Base-by-base conservation (phyloP, 1,140 invertebrate species). In the Drosophila mojavensis region DNA sequence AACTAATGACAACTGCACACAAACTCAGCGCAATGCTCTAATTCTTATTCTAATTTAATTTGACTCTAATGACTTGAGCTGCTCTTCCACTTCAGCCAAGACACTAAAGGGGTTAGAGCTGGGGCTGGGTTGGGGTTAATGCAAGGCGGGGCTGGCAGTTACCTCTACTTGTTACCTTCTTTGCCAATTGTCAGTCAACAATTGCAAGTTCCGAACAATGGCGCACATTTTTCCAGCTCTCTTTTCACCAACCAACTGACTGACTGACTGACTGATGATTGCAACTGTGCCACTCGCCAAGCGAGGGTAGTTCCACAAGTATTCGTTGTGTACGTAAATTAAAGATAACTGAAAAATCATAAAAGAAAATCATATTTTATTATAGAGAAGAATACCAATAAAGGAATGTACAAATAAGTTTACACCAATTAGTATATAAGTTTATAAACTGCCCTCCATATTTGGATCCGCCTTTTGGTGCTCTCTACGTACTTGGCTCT, bases 161-260 rank as follows among this genome's bases (percentile, higher is more conserved):
- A 47, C 56, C 33, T 72, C 58, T 53, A 43, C 69, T 70, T 61
- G 77, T 72, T 81, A 72, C 53, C 75, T 82, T 79, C 70, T 86
- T 85, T 72, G 78, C 79, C 83, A 88, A 88, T 83, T 89, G 84
- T 89, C 84, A 65, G 63, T 58, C 51, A 80, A 89, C 84, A 89
- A 89, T 84, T 84, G 84, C 80, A 67, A 89, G 71, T 89, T 89
- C 39, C 9, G 43, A 70, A 89, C 84, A 89, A 89, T 79, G 75
- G 51, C 30, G 61, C 84, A 76, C 84, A 79, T 89, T 89, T 90
- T 84, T 84, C 66, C 84, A 78, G 70, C 63, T 66, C 75, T 68
- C 53, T 74, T 68, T 66, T 61, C 50, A 48, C 64, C 61, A 65
- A 72, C 82, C 70, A 71, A 55, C 78, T 70, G 81, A 77, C 63